phyloP scores from a whole-genome alignment of 2,888 invertebrate genomes.

The Pachliopta kotzebuea region DNA sequence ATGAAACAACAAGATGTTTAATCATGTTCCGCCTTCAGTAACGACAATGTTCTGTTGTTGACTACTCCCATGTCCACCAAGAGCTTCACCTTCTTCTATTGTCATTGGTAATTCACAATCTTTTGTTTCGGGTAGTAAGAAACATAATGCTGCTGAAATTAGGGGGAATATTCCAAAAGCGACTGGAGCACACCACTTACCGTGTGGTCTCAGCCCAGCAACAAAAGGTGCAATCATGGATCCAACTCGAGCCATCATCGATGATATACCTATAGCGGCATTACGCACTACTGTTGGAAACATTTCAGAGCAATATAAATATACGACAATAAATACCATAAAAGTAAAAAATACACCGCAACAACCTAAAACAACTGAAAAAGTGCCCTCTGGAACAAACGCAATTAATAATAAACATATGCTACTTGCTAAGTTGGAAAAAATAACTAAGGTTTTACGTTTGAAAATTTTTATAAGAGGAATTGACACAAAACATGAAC shows the following conservation, averaged over 20 bases:
- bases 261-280: constrained; percentile 90
- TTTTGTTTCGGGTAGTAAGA: constrained; percentile 88
- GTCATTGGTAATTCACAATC: constrained; percentile 87
- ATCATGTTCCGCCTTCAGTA: constrained; percentile 14
- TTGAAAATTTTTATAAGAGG: constrained; percentile 83
- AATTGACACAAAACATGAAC: constrained; percentile 80
- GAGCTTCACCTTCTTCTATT: constrained; percentile 86
- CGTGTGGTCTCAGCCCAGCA: constrained; percentile 77
- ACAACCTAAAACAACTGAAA: constrained; percentile 82
- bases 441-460: constrained; percentile 81
- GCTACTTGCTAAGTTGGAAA: constrained; percentile 80
- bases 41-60: constrained; percentile 15
- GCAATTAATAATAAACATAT: constrained; percentile 82
- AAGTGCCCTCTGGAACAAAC: constrained; percentile 65
- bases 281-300: constrained; percentile 94
- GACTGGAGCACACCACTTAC: constrained; percentile 84
- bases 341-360: constrained; percentile 89
- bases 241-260: constrained; percentile 91
- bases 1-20: neutral
- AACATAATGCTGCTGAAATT: constrained; percentile 82
- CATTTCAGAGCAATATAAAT: constrained; percentile 89
- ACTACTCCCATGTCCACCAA: constrained; percentile 38
- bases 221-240: constrained; percentile 92
- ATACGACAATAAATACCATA: constrained; percentile 88
- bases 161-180: constrained; percentile 86